These are phyloP conservation scores for Neodiprion fabricii DNA, from an alignment of 1,140 invertebrate genomes.

Conservation along the genomic window DNA sequence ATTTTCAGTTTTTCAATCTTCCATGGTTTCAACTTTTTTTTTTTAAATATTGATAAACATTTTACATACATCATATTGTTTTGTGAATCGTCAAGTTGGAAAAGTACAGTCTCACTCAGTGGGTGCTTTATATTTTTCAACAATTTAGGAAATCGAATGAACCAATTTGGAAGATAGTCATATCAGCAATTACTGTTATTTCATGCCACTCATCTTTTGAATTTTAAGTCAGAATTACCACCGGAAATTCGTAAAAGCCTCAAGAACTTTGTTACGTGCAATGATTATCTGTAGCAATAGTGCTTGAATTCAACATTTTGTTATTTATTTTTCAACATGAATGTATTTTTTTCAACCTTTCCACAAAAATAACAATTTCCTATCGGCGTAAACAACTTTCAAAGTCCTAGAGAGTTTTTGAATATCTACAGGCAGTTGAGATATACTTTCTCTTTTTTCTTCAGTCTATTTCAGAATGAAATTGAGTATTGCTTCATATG, in stretches of 20 bases:
- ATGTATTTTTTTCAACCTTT: not conserved
- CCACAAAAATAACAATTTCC: not conserved
- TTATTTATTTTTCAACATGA: conserved; percentile 5
- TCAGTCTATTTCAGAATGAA: conserved; percentile 21
- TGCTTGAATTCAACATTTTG: not conserved
- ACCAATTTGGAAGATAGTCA: not conserved
- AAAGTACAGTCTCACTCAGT: too few relatives aligned
- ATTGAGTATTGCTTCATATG: conserved; percentile 49
- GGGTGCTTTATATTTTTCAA: too few relatives aligned
- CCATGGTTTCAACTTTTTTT: not conserved
- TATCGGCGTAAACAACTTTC: not conserved
- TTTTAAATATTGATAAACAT: too few relatives aligned
- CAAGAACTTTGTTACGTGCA: not conserved
- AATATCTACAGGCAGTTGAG: conserved; percentile 19
- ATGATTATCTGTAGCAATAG: not conserved
- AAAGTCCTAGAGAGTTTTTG: conserved; percentile 24
- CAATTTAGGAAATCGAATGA: not conserved
- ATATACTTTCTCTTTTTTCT: conserved; percentile 19
- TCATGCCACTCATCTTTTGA: not conserved
- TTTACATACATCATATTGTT: too few relatives aligned
- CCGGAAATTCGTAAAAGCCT: conserved; percentile 2
- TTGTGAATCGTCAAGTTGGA: too few relatives aligned
- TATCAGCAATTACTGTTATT: not conserved
- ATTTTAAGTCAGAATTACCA: not conserved
- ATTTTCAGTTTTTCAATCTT: not conserved